These are phyloP conservation scores for Silvanus unidentatus DNA, from an alignment of 2,888 invertebrate genomes.

Conservation along the genomic window DNA sequence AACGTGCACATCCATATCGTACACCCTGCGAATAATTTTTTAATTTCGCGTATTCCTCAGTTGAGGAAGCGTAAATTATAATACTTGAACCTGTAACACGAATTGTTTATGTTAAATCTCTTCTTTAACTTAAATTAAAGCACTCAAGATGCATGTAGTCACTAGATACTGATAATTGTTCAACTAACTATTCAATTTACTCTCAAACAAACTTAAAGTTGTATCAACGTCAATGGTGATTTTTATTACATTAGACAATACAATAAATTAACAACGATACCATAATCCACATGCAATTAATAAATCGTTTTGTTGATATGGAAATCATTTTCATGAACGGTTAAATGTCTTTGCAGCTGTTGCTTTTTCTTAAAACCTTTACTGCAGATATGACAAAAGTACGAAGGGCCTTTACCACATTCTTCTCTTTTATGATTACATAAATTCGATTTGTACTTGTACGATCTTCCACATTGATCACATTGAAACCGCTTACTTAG, in stretches of 20 bases:
- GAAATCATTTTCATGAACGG: slow-evolving; percentile 22
- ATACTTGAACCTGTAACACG: slow-evolving; percentile 28
- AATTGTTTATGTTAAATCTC: slow-evolving; percentile 5
- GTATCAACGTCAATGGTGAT: too few species aligned
- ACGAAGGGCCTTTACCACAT: slow-evolving; percentile 49
- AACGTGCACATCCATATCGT: slow-evolving; percentile 38
- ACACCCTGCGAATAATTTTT: slow-evolving; percentile 37
- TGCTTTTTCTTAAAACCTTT: slow-evolving; percentile 40
- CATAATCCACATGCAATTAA: too few species aligned
- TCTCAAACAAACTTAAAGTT: too few species aligned
- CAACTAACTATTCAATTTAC: too few species aligned
- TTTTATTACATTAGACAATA: too few species aligned
- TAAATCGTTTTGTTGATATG: too few species aligned
- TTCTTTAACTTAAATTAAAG: too few species aligned
- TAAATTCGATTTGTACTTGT: slow-evolving; percentile 44
- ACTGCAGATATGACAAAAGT: slow-evolving; percentile 46
- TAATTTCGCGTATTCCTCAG: slow-evolving; percentile 40
- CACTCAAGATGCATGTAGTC: too few species aligned
- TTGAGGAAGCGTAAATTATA: slow-evolving; percentile 37
- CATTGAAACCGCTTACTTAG: slow-evolving; percentile 24
- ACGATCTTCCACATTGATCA: slow-evolving; percentile 34
- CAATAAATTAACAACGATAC: too few species aligned
- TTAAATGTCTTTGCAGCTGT: slow-evolving; percentile 35
- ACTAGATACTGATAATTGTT: too few species aligned
- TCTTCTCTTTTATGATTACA: slow-evolving; percentile 49